Base-by-base conservation (phyloP, 2,113 vertebrate genomes). In the Cairina moschata region DNA sequence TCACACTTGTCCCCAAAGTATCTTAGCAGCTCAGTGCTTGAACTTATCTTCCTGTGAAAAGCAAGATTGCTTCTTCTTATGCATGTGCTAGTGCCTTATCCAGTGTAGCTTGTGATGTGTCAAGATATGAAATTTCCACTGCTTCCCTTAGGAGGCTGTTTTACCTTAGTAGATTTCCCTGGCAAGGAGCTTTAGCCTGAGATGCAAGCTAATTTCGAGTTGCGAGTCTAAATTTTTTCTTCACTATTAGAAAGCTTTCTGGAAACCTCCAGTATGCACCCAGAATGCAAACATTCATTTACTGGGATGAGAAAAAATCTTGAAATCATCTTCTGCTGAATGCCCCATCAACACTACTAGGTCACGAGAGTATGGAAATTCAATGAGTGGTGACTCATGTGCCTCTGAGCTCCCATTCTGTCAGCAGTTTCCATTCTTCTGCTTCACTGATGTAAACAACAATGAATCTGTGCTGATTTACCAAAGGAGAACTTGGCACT, bases 391-490 rank as follows among this genome's bases (percentile, higher is more conserved):
- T 96, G 95, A 90, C 60, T 96, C 92, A 86, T 63, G 79, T 79
- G 90, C 50, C 84, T 83, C 74, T 80, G 90, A 95, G 91, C 78
- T 91, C 94, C 75, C 87, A 88, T 93, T 97, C 93, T 94, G 94
- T 94, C 96, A 97, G 91, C 91, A 90, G 63, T 91, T 96, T 93
- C 93, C 94, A 66, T 95, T 94, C 85, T 95, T 90, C 73, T 77
- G 59, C 88, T 56, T 93, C 90, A 79, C 59, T 90, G 93, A 78
- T 94, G 65, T 90, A 96, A 97, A 96, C 76, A 94, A 69, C 63
- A 55, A 21, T 59, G 75, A n/a, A 63, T 91, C 65, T 78, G 13
- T 74, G 55, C 68, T 86, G 90, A 50, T 84, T 93, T 93, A 83
- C 90, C 48, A 72, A 31, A 86, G 85, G n/a, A 88, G 48, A 85